Evolutionary conservation across 2,113 vertebrate genomes (phyloP).

Genomic region (Erythrocercus mccallii): DNA sequence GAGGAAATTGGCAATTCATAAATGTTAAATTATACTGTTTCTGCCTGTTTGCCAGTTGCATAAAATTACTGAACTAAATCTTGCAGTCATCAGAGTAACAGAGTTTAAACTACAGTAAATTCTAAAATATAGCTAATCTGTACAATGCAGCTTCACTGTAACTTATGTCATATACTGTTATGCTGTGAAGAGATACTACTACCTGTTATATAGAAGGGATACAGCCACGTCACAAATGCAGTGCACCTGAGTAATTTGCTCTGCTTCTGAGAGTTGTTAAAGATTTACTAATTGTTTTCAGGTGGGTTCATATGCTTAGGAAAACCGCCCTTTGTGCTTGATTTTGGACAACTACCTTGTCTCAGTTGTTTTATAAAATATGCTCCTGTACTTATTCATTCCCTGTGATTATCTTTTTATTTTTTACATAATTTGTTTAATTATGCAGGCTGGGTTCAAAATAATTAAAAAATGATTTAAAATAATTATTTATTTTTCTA

Average conservation of each 20-base stretch:
- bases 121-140: neutral
- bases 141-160: neutral
- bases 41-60: neutral
- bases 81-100: neutral
- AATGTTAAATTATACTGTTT: constrained; percentile 34
- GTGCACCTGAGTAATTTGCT: neutral
- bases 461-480: too few species aligned
- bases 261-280: neutral
- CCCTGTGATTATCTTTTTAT: neutral
- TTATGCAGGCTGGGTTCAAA: neutral
- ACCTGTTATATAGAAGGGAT: neutral
- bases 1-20: constrained; percentile 10
- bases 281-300: neutral
- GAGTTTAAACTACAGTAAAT: constrained; percentile 1
- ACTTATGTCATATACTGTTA: neutral
- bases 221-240: neutral
- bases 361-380: neutral
- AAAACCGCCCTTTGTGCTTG: neutral
- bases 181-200: neutral
- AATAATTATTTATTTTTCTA: too few species aligned
- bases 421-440: neutral
- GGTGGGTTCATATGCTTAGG: neutral
- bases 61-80: constrained; percentile 32
- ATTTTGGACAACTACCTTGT: neutral
- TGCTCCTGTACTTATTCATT: neutral